These are phyloP conservation scores for Tetramorium simillimum DNA, from an alignment of 1,140 invertebrate species.

Conservation along the genomic window DNA sequence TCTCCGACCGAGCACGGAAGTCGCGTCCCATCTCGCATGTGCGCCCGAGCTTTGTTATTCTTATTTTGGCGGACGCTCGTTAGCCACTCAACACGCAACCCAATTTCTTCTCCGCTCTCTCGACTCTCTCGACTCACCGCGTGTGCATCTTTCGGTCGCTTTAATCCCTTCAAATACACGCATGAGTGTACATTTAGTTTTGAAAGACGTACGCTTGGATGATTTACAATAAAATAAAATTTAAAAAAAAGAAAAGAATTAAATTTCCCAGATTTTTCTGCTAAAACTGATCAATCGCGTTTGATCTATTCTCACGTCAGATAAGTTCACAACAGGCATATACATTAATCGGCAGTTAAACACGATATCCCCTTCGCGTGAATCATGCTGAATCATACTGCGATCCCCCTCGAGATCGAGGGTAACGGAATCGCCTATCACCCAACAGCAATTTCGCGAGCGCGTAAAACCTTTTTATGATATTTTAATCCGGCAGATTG, in stretches of 20 bases:
- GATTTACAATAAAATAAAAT: neutral
- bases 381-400: slow-evolving; percentile 2
- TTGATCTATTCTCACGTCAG: neutral
- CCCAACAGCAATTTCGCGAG: slow-evolving; percentile 63
- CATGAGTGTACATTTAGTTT: neutral
- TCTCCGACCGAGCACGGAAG: slow-evolving; percentile 39
- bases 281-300: neutral
- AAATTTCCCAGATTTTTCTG: neutral
- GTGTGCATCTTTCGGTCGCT: slow-evolving; percentile 19
- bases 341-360: neutral
- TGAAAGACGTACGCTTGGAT: neutral
- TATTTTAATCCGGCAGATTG: slow-evolving; percentile 74
- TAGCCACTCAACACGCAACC: slow-evolving; percentile 62
- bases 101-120: slow-evolving; percentile 41
- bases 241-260: neutral
- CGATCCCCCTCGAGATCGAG: neutral
- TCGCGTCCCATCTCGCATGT: slow-evolving; percentile 35
- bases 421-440: slow-evolving; percentile 18
- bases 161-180: slow-evolving; percentile 20
- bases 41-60: slow-evolving; percentile 51
- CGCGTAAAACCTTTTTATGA: slow-evolving; percentile 73
- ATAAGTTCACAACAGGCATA: slow-evolving; percentile 39
- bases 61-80: slow-evolving; percentile 56
- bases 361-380: neutral
- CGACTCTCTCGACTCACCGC: slow-evolving; percentile 17